Conservation (phyloP, 2,888 invertebrate species). For the Ceriagrion tenellum region DNA sequence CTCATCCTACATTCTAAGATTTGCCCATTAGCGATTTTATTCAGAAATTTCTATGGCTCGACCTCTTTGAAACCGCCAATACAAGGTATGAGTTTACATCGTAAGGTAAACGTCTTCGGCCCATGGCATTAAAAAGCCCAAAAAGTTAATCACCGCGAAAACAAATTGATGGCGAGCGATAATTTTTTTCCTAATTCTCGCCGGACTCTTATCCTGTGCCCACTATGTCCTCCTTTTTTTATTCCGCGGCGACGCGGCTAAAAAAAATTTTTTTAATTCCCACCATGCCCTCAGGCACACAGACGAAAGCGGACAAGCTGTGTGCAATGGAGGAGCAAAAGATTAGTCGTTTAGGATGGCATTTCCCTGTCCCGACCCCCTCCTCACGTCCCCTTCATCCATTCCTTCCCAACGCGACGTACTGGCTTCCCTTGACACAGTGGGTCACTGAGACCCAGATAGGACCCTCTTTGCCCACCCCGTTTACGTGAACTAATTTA, state of each 20-base stretch:
- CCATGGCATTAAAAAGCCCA: not conserved
- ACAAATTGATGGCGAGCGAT: not conserved
- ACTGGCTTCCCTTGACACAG: slow-evolving; percentile 14
- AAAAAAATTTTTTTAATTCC: not conserved
- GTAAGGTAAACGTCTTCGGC: not conserved
- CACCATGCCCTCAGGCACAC: not conserved
- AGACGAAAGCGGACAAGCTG: not conserved
- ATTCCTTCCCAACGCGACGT: not conserved
- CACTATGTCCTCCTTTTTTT: not conserved
- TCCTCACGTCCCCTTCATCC: not conserved
- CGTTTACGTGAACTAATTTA: slow-evolving; percentile 54
- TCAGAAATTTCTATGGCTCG: not conserved
- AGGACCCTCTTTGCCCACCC: slow-evolving; percentile 11
- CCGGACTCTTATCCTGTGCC: not conserved
- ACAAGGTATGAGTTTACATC: not conserved
- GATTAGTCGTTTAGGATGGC: not conserved
- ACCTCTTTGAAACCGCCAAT: not conserved
- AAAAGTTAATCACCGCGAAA: not conserved
- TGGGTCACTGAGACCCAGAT: slow-evolving; percentile 29
- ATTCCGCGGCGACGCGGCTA: not conserved
- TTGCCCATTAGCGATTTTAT: not conserved
- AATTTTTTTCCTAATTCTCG: not conserved
- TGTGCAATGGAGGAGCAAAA: not conserved
- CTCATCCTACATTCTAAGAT: no score
- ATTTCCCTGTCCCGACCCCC: not conserved